Base-by-base conservation (phyloP, 2,113 vertebrate species). In the Cephalopterus ornatus region DNA sequence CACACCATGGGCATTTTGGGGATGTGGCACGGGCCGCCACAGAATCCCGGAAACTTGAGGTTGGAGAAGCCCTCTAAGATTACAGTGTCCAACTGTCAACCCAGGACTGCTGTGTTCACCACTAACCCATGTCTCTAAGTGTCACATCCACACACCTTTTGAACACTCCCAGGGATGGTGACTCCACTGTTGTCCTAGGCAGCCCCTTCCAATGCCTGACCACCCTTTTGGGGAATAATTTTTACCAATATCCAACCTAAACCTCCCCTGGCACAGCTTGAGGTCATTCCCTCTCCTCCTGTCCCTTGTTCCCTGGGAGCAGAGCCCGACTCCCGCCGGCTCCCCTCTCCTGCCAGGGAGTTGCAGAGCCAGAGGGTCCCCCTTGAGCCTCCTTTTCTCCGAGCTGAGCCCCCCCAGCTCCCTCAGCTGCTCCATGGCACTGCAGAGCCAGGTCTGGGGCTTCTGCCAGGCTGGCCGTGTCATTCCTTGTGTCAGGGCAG, bases 1-100 rank as follows among this genome's bases (percentile, higher is more conserved):
- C 47, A 24, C 55, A 20, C 5, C 0, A 0, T 3, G 1, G 13
- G n/a, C 1, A 0, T 61, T 89, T 8, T 44, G 78, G 78, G 71
- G 71, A 23, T 0, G 0, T 26, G 6, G 20, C 17, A 14, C 1
- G 2, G 50, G 9, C 32, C 62, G 15, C 30, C 32, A 7, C 4
- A 12, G 39, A 17, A 47, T 11, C 11, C 11, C 7, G 46, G 70
- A n/a, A n/a, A 22, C 26, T 30, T 30, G 8, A 5, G 46, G 28
- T 6, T 61, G 87, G 70, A 61, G 32, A 66, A 28, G 32, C 30
- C 50, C 42, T 56, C 26, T 8, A 12, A 37, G 53, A 26, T 47
- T 39, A 14, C 6, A 5, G 7, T 67, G 39, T 39, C 33, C n/a
- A 39, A 67, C 11, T 33, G 35, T 37, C 35, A 28, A 39, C 53